Conservation (phyloP, 2,797 vertebrate genomes). For the Chanos chanos region DNA sequence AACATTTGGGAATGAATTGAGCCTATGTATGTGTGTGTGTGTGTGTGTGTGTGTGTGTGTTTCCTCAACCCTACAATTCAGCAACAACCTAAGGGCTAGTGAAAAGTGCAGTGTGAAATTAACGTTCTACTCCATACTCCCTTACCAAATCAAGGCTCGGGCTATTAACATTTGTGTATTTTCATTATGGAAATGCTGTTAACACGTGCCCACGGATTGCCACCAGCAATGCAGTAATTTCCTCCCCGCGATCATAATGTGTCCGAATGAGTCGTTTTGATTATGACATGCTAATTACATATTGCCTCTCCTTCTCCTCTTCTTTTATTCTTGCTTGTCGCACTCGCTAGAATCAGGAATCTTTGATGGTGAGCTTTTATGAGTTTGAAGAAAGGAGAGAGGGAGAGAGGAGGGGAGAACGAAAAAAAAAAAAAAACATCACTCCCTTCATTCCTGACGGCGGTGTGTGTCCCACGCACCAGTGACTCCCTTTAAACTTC, state of each 20-base stretch:
- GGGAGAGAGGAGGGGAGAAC: slow-evolving; percentile 44
- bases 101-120: slow-evolving; percentile 93
- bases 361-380: slow-evolving; percentile 99
- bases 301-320: slow-evolving; percentile 69
- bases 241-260: slow-evolving; percentile 98
- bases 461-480: slow-evolving; percentile 90
- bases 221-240: slow-evolving; percentile 97
- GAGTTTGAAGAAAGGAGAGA: slow-evolving; percentile 73
- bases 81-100: slow-evolving; percentile 90
- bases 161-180: slow-evolving; percentile 99
- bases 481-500: slow-evolving; percentile 99
- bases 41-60: too few species aligned
- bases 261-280: slow-evolving; percentile 99
- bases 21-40: slow-evolving; percentile 74
- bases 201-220: slow-evolving; percentile 98
- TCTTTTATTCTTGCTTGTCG: slow-evolving; percentile 66
- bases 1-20: slow-evolving; percentile 86
- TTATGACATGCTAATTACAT: slow-evolving; percentile 99
- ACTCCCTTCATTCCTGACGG: slow-evolving; percentile 93
- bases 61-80: slow-evolving; percentile 72
- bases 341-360: slow-evolving; percentile 91
- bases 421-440: slow-evolving; percentile 76
- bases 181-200: slow-evolving; percentile 99
- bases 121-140: slow-evolving; percentile 89
- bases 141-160: slow-evolving; percentile 83